phyloP scores from a whole-genome alignment of 1,140 invertebrate genomes.

The Drosophila subpulchrella region DNA sequence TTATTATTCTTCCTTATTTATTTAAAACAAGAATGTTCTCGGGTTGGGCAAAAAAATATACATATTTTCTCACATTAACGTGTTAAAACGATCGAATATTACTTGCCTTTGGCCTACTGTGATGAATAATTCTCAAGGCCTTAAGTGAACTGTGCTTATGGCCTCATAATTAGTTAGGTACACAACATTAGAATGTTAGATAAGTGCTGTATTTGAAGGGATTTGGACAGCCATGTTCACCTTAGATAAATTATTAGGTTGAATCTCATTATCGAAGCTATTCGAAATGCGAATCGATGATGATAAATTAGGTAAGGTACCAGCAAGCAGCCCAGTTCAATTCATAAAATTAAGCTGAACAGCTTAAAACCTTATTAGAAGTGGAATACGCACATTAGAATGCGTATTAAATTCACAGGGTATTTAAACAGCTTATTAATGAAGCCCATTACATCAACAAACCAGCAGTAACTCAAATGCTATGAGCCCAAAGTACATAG shows the following conservation, averaged over 20 bases:
- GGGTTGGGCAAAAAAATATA: background rate
- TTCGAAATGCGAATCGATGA: background rate
- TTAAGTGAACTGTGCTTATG: conserved; percentile 8
- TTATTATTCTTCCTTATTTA: conserved; percentile 8
- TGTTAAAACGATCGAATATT: background rate
- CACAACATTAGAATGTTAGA: conserved; percentile 12
- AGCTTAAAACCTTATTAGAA: background rate
- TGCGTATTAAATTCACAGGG: background rate
- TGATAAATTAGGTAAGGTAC: background rate
- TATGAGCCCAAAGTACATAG: background rate
- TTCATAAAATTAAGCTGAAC: background rate
- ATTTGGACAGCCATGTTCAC: conserved; percentile 1
- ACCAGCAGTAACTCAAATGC: background rate
- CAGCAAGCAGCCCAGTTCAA: background rate
- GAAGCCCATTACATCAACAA: conserved; percentile 1
- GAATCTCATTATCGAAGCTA: background rate
- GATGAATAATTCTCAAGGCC: conserved; percentile 15
- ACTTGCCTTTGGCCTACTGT: conserved; percentile 1
- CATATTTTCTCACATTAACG: conserved; percentile 17
- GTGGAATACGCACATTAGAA: background rate
- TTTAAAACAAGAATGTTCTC: background rate
- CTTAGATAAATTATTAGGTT: no score
- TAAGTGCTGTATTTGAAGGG: conserved; percentile 1
- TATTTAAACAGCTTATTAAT: background rate
- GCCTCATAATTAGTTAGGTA: conserved; percentile 21